Evolutionary conservation across 2,797 vertebrate genomes (phyloP).

Genomic region (Rhynchonycteris naso): DNA sequence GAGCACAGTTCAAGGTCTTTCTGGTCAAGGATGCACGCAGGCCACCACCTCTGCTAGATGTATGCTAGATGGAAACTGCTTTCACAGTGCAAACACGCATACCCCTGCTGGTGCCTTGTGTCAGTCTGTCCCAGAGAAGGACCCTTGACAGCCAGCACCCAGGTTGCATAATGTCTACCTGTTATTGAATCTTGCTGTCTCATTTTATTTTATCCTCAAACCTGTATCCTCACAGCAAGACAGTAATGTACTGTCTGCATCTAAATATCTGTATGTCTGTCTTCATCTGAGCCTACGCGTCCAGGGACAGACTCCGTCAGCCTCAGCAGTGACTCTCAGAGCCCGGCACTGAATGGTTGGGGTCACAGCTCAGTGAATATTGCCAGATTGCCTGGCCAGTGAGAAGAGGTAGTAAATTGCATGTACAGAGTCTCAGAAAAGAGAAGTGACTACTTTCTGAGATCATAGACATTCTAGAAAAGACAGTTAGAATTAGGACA

Average conservation of each 20-base stretch:
- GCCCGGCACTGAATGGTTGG: background rate
- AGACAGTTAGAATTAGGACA: too few species aligned
- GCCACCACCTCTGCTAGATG: too few species aligned
- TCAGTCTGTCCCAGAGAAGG: background rate
- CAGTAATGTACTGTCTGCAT: background rate
- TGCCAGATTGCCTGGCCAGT: too few species aligned
- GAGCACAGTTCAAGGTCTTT: background rate
- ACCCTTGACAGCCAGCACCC: background rate
- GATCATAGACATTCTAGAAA: too few species aligned
- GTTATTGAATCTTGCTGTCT: background rate
- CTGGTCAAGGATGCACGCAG: accelerated
- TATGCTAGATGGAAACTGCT: background rate
- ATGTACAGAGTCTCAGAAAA: background rate
- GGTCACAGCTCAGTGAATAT: background rate
- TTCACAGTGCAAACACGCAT: background rate
- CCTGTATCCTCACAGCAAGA: accelerated
- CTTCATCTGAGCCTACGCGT: too few species aligned
- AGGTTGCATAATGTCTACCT: background rate
- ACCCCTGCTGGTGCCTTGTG: background rate
- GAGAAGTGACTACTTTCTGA: background rate
- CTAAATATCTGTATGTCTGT: too few species aligned
- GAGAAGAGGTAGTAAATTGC: background rate
- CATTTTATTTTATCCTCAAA: background rate
- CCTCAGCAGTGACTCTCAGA: too few species aligned
- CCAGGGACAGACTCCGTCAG: too few species aligned